A percentile compares a stretch with the other conserved stretches of the same genome.
Conservation (phyloP, 2,888 invertebrate species). For the Patella depressa region DNA sequence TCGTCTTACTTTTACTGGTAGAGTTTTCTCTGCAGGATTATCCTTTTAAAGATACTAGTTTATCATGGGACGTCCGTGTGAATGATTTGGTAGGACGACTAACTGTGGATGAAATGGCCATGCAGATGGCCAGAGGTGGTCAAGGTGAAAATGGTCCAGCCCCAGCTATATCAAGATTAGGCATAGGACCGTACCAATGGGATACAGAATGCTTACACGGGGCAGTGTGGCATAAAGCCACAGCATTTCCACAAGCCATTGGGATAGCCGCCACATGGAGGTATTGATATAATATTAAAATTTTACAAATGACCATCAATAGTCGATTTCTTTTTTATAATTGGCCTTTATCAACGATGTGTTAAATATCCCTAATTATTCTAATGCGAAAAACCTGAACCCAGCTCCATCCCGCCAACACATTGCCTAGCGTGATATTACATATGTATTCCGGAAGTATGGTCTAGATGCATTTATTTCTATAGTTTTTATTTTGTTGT, state of each 20-base stretch:
- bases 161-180: slow-evolving; percentile 3
- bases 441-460: too few relatives aligned
- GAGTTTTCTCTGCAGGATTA: neutral
- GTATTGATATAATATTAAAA: neutral
- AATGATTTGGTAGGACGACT: neutral
- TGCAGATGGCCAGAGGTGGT: neutral
- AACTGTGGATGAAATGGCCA: neutral
- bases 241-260: slow-evolving; percentile 50
- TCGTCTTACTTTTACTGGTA: neutral
- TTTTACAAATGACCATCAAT: too few relatives aligned
- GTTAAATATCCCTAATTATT: too few relatives aligned
- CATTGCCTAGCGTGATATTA: too few relatives aligned
- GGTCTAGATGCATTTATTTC: too few relatives aligned
- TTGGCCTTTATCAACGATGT: too few relatives aligned
- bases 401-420: too few relatives aligned
- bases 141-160: neutral
- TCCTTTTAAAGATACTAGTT: neutral
- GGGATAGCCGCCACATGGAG: slow-evolving; percentile 45
- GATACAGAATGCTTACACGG: slow-evolving; percentile 32
- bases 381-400: too few relatives aligned
- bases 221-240: slow-evolving; percentile 41
- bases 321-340: too few relatives aligned
- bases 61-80: slow-evolving; percentile 1
- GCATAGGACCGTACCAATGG: slow-evolving; percentile 21
- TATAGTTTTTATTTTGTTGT: too few relatives aligned